Base-by-base conservation (phyloP, 2,113 vertebrate genomes). In the Callaeas wilsoni region DNA sequence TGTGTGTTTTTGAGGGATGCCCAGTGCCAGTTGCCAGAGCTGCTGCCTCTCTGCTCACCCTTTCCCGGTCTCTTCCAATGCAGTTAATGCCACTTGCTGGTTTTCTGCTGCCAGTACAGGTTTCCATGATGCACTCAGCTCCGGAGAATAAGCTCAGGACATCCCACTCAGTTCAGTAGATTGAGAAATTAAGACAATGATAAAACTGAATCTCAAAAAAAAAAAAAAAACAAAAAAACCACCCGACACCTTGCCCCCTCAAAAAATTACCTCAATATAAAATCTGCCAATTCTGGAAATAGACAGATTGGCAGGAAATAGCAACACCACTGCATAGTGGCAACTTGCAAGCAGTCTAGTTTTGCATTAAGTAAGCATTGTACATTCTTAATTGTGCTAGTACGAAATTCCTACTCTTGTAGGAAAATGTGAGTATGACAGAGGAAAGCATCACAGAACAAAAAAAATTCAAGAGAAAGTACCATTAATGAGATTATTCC, bases 171-270 rank as follows among this genome's bases (percentile, higher is more conserved):
- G 10, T 9, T 53, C 39, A 56, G 11, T 1, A 60, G 18, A 78
- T 41, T 21, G 1, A 1, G 33, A 35, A 74, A 11, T 17, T 18
- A 46, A 23, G 50, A 22, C 70, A 19, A 44, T 8, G 10, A 13
- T 29, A 65, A 83, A 77, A 73, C 6, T 8, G 41, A 57, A 74
- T 17, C 4, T 42, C 46, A 46, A 20, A 65, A 46, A 42, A n/a
- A 22, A 8, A 55, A 19, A 22, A 13, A 56, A 41, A 39, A 41
- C 12, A 22, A 37, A 76, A 65, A 46, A 12, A 20, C 16, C 47
- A 13, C 5, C 6, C 6, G n/a, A n/a, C n/a, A n/a, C n/a, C n/a
- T n/a, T n/a, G n/a, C 4, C 9, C 20, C 21, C 2, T 4, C 20
- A 11, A 42, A 15, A 70, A 27, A 21, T 15, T 73, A 57, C 27